Evolutionary conservation across 2,113 vertebrate species (phyloP).

Genomic region (Stigmatopora argus): DNA sequence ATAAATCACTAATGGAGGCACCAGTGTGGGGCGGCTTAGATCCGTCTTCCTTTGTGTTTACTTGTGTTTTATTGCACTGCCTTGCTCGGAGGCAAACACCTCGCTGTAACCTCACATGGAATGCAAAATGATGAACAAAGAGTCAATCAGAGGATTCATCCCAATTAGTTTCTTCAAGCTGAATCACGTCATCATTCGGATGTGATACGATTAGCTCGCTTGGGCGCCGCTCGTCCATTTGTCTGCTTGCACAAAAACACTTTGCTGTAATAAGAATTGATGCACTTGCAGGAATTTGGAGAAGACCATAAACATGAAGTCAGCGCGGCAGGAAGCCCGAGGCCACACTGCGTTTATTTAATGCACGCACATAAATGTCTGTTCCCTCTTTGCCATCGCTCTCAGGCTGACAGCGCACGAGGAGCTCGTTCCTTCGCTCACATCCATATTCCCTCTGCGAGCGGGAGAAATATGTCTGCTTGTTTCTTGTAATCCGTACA

Average conservation of each 20-base stretch:
- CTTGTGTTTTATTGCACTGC: slow-evolving; percentile 60
- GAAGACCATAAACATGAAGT: slow-evolving; percentile 50
- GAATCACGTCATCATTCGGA: slow-evolving; percentile 55
- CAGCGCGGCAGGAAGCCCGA: slow-evolving; percentile 35
- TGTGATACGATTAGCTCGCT: slow-evolving; percentile 52
- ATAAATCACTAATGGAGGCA: slow-evolving; percentile 66
- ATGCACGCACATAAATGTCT: slow-evolving; percentile 42
- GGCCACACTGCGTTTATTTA: slow-evolving; percentile 39
- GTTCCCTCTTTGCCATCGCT: slow-evolving; percentile 35
- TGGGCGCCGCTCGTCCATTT: slow-evolving; percentile 24
- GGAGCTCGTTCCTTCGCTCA: slow-evolving; percentile 3
- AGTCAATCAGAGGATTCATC: slow-evolving; percentile 29
- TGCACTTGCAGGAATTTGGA: slow-evolving; percentile 45
- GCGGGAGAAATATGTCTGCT: slow-evolving; percentile 10
- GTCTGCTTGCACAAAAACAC: slow-evolving; percentile 31
- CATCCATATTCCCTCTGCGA: slow-evolving; percentile 18
- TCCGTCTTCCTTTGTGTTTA: slow-evolving; percentile 68
- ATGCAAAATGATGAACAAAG: slow-evolving; percentile 30
- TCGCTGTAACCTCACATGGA: slow-evolving; percentile 56
- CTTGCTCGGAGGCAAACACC: slow-evolving; percentile 65
- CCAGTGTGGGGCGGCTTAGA: slow-evolving; percentile 36
- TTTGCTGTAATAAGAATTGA: slow-evolving; percentile 42
- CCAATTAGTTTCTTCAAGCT: slow-evolving; percentile 48
- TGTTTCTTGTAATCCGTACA: neutral
- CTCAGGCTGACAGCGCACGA: slow-evolving; percentile 38